A percentile compares a stretch with the other conserved stretches of the same genome.
Conservation (phyloP, 2,113 vertebrate genomes). For the Dolichotis patagonum region DNA sequence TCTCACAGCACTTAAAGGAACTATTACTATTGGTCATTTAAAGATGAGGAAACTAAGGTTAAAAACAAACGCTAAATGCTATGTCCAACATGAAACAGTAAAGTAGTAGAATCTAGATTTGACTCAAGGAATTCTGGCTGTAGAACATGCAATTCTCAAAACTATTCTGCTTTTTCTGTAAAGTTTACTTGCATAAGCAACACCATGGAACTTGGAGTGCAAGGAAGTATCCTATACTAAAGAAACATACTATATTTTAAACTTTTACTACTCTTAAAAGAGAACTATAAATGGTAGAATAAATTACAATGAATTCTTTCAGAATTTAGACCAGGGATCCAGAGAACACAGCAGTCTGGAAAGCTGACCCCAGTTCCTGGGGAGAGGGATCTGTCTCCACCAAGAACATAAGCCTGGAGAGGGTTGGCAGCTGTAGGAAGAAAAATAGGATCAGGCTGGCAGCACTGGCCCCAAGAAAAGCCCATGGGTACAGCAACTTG, state of each 20-base stretch:
- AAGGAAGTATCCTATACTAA: neutral
- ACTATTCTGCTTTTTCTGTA: neutral
- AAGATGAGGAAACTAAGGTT: neutral
- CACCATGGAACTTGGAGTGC: neutral
- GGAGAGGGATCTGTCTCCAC: neutral
- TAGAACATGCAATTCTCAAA: neutral
- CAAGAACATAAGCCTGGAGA: neutral
- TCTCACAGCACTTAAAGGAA: neutral
- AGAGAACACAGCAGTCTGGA: neutral
- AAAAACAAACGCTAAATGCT: neutral
- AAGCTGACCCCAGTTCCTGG: neutral
- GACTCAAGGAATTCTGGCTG: neutral
- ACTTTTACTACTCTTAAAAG: constrained; percentile 48
- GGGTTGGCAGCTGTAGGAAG: neutral
- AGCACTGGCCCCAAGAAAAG: neutral
- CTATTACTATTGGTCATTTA: neutral
- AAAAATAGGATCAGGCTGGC: neutral
- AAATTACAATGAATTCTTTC: constrained; percentile 18
- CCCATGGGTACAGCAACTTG: neutral
- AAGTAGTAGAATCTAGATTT: neutral
- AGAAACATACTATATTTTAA: constrained; percentile 10
- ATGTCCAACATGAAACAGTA: neutral
- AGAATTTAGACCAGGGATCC: neutral
- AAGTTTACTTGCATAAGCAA: constrained; percentile 12
- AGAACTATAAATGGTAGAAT: neutral